Base-by-base conservation (phyloP, 2,797 vertebrate species). In the Taenioides sp. region DNA sequence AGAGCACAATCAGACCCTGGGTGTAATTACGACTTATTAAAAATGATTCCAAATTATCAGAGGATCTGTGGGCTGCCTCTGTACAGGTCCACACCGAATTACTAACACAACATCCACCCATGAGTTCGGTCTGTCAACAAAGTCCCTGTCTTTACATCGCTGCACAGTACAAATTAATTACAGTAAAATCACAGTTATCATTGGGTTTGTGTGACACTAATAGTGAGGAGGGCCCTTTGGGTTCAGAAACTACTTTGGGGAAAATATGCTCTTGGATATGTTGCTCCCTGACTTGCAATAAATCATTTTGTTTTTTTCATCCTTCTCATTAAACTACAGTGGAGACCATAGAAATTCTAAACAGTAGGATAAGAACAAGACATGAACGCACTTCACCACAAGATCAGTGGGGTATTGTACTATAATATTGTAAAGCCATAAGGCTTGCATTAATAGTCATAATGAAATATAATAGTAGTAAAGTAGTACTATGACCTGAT, bases 1-100 rank as follows among this genome's bases (percentile, higher is more conserved):
- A 84, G 91, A 91, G 92, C 92, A 93, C 93, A 93, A 92, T 93
- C 91, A 93, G 90, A 93, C 90, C 89, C 91, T 93, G 88, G 84
- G 88, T 87, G 87, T 94, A 92, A 95, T 95, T 94, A 94, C 88
- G 89, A 94, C 93, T 93, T 94, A 93, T 94, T 95, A 94, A 94
- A 94, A 93, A 93, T 90, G 88, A 92, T 91, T 91, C 88, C 85
- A 92, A 93, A 93, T 93, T 92, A 94, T 93, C 92, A 91, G 89
- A 69, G 87, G 90, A 93, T 93, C 91, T 93, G 90, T 85, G 88
- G 84, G 87, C 88, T 87, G 88, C 83, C 43, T 49, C 64, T 82
- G 89, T 93, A 91, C 88, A 87, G 85, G 89, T 92, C 92, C 88
- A 92, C 70, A 60, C 74, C 75, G 86, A 78, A 86, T 87, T 88